Percentiles rank a stretch among this genome's conserved stretches.
Conservation (phyloP, 2,888 invertebrate species). For the Mallateleia sp. region DNA sequence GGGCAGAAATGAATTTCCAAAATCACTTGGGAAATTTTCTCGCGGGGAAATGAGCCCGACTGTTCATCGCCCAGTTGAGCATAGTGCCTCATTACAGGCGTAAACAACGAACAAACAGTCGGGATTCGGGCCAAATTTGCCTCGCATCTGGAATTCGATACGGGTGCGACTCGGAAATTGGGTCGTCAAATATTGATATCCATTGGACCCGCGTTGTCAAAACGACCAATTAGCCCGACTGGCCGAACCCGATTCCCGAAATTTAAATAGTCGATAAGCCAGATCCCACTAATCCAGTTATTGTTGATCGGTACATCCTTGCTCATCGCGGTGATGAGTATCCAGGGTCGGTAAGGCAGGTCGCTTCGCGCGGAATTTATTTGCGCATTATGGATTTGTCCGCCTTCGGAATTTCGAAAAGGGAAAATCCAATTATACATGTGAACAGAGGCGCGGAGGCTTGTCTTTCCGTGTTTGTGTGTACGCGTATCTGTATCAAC, state of each 20-base stretch:
- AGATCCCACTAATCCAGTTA: conserved; percentile 69
- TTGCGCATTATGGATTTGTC: conserved; percentile 37
- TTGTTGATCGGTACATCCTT: conserved; percentile 73
- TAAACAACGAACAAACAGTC: conserved; percentile 7
- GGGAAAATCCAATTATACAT: not conserved
- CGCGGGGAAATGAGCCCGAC: not conserved
- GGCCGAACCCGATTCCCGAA: not conserved
- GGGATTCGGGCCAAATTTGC: conserved; percentile 2
- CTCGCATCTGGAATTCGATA: not conserved
- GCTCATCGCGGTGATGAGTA: conserved; percentile 23
- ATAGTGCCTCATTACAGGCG: not conserved
- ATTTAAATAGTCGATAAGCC: conserved; percentile 74
- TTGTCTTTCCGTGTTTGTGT: conserved; percentile 10
- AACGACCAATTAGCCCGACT: conserved; percentile 16
- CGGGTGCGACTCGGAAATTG: conserved; percentile 14
- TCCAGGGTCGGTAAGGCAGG: conserved; percentile 74
- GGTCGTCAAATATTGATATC: conserved; percentile 43
- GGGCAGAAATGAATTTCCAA: conserved; percentile 18
- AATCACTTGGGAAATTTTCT: not conserved
- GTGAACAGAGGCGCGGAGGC: not conserved
- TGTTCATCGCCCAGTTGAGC: too few relatives aligned
- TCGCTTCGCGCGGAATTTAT: conserved; percentile 40
- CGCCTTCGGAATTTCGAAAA: conserved; percentile 16
- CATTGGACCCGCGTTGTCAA: not conserved
- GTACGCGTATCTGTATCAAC: conserved; percentile 27